Base-by-base conservation (phyloP, 2,113 vertebrate genomes). In the Fregetta grallaria region DNA sequence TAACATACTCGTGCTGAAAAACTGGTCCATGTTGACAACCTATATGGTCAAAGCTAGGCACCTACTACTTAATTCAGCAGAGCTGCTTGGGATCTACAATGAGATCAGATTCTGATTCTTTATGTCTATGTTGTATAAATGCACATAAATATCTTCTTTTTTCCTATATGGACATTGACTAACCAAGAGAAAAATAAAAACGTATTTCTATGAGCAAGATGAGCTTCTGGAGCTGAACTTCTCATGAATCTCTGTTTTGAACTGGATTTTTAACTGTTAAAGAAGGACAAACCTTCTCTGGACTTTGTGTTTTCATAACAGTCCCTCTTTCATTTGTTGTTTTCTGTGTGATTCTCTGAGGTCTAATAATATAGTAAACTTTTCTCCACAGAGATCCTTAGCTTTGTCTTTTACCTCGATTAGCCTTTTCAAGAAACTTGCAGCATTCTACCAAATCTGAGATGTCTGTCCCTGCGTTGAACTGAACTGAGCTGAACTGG, bases 1-100 rank as follows among this genome's bases (percentile, higher is more conserved):
- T 80, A 86, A 76, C 13, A 17, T 6, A 67, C 26, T 40, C 23
- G 22, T 92, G 86, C 73, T 87, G 94, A 91, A 96, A 94, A 97
- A 94, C 91, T 91, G 66, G 94, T 95, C 94, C 27, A 38, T 65
- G 86, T 56, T 93, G 73, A 84, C 79, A 93, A 68, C 2, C 0
- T 36, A 1, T 27, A 61, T 3, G 61, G 88, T 53, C 86, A 94
- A 65, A 95, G 42, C 2, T 27, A 96, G 68, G 42, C 44, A 89
- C 22, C 49, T 65, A 86, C 56, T 84, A 68, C 34, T 92, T 93
- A 86, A 74, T 81, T 91, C 73, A 94, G 19, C 32, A 63, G 68
- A 81, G 59, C 65, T 92, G n/a, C 44, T 63, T 53, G 61, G 15
- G 79, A 91, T 89, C 80, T 86, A 6, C 59, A 56, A 3, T 4